These are phyloP conservation scores for Danio albolineatus DNA, from an alignment of 2,797 vertebrate species.

Conservation along the genomic window DNA sequence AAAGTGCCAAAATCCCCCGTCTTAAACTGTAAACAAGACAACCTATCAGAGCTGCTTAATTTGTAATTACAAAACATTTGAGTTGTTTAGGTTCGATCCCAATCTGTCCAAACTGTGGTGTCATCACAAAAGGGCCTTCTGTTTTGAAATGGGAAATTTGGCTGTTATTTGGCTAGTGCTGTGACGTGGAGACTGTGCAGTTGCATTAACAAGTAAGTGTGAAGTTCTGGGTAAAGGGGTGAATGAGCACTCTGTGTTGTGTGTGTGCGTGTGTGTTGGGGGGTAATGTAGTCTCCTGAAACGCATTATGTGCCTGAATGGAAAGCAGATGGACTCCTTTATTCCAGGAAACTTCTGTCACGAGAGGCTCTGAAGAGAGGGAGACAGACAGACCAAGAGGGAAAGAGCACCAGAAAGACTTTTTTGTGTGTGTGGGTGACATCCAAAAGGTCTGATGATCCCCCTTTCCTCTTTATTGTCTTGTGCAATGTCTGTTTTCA, in stretches of 20 bases:
- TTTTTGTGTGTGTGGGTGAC: not conserved
- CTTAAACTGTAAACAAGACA: not conserved
- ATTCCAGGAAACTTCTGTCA: constrained; percentile 56
- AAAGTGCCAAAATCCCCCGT: not conserved
- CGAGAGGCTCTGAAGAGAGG: constrained; percentile 20
- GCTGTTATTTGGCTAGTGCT: constrained; percentile 36
- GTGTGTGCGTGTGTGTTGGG: constrained; percentile 6
- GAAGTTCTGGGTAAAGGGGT: constrained; percentile 46
- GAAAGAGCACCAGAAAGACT: constrained; percentile 22
- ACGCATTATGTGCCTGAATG: constrained; percentile 59
- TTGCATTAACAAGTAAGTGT: constrained; percentile 47
- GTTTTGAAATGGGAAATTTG: constrained; percentile 17
- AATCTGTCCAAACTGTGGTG: constrained; percentile 27
- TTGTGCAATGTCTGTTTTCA: constrained; percentile 9
- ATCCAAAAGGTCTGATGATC: constrained; percentile 16
- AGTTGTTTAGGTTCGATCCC: too few species aligned
- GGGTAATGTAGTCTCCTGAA: constrained; percentile 53
- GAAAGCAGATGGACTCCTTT: constrained; percentile 62
- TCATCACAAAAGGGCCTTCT: constrained; percentile 4
- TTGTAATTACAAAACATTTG: not conserved
- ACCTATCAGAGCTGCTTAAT: not conserved
- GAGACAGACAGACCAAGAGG: constrained; percentile 11
- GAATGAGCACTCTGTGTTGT: constrained; percentile 40
- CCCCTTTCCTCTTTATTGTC: constrained; percentile 1
- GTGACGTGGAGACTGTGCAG: constrained; percentile 36